Evolutionary conservation across 2,888 invertebrate species (phyloP).

Genomic region (Leptinotarsa rubiginosa): DNA sequence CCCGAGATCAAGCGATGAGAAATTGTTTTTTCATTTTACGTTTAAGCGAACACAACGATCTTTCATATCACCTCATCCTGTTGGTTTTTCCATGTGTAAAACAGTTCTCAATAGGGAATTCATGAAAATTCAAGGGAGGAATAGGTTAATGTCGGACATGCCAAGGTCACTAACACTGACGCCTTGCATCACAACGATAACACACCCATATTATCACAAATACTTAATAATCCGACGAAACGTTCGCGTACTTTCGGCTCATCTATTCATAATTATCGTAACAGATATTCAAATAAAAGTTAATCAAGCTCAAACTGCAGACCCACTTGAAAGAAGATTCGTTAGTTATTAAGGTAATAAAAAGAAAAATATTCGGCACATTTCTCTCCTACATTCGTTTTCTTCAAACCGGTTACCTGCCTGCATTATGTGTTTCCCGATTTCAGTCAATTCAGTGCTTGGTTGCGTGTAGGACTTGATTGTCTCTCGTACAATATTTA

Average conservation of each 20-base stretch:
- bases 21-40: too few relatives aligned
- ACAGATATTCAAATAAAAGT: not conserved
- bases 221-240: too few relatives aligned
- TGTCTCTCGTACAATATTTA: not conserved
- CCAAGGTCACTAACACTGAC: too few relatives aligned
- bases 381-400: slow-evolving; percentile 7
- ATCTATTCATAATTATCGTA: not conserved
- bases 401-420: slow-evolving; percentile 2
- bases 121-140: too few relatives aligned
- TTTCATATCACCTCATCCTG: too few relatives aligned
- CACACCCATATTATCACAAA: too few relatives aligned
- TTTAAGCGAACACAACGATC: too few relatives aligned
- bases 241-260: not conserved
- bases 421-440: not conserved
- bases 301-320: not conserved
- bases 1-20: too few relatives aligned
- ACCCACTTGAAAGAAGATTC: not conserved
- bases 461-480: not conserved
- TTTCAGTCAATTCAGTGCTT: slow-evolving; percentile 8
- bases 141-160: too few relatives aligned
- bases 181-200: too few relatives aligned
- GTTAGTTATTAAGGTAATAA: not conserved
- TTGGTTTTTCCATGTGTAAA: too few relatives aligned
- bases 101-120: too few relatives aligned
- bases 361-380: not conserved